phyloP scores from a whole-genome alignment of 2,113 vertebrate species.

The Odocoileus hemionus region DNA sequence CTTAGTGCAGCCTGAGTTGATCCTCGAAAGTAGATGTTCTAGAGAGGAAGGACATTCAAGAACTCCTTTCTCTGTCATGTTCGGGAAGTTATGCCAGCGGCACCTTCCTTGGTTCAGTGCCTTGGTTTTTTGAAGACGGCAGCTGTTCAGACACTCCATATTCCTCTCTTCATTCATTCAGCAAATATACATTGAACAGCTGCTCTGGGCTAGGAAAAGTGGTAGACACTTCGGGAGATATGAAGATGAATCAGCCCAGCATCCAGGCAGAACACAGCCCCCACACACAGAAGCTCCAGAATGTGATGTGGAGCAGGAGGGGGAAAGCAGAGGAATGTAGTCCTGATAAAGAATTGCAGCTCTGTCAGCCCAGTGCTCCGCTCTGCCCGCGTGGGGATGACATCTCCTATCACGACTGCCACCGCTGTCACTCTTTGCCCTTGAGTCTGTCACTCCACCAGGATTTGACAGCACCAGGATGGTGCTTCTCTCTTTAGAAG shows the following conservation, averaged over 20 bases:
- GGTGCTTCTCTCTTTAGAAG: background rate
- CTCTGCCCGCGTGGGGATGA: background rate
- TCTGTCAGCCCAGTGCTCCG: background rate
- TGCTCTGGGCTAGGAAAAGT: conserved; percentile 36
- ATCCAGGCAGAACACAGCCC: background rate
- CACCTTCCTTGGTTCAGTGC: conserved; percentile 27
- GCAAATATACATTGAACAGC: conserved; percentile 49
- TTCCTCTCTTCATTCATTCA: conserved; percentile 48
- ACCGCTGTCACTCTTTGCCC: background rate
- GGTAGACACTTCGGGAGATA: conserved; percentile 47
- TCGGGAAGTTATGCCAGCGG: background rate
- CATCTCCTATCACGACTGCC: background rate
- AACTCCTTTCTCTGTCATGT: background rate
- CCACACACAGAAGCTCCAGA: background rate
- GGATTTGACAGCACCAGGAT: background rate
- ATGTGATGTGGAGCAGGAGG: background rate
- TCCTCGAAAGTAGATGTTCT: background rate
- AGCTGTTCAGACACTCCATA: conserved; percentile 42
- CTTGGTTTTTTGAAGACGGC: conserved; percentile 10
- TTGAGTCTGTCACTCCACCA: background rate
- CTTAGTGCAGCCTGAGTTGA: background rate
- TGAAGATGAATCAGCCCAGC: conserved; percentile 31
- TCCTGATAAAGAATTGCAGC: background rate
- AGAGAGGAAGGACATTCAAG: background rate
- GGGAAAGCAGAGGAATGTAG: rapidly evolving